Percentiles rank a stretch among this genome's conserved stretches.
Evolutionary conservation across 2,797 vertebrate genomes (phyloP).

Genomic region (Xenentodon cancila): DNA sequence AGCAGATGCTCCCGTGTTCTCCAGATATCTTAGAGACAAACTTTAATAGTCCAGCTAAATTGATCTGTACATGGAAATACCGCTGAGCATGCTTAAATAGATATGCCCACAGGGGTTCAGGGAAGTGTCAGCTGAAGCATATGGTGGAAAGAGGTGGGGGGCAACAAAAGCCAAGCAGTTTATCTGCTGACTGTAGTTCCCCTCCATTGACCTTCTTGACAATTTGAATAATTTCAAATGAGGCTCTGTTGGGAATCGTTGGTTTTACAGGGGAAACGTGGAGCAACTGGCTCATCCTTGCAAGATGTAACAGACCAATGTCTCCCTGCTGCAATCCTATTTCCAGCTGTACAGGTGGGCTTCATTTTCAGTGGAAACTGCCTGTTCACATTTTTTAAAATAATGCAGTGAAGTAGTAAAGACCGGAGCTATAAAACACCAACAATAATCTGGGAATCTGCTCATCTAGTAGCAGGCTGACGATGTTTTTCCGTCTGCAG

Average conservation of each 20-base stretch:
- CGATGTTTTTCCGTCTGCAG: no score
- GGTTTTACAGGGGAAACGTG: constrained; percentile 48
- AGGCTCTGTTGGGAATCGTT: constrained; percentile 42
- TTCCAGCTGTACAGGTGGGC: constrained; percentile 32
- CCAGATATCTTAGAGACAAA: constrained; percentile 55
- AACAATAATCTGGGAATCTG: no score
- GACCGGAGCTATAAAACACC: no score
- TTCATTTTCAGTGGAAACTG: constrained; percentile 16
- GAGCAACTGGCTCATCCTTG: constrained; percentile 16
- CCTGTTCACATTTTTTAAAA: no score
- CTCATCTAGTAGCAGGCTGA: no score
- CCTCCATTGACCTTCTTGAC: constrained; percentile 57
- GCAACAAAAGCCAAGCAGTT: constrained; percentile 26
- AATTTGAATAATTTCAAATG: constrained; percentile 66
- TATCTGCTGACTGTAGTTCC: constrained; percentile 65
- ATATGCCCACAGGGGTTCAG: constrained; percentile 57
- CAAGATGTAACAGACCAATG: constrained; percentile 6
- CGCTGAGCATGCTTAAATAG: constrained; percentile 58
- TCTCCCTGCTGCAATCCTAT: constrained; percentile 13
- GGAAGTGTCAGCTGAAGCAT: constrained; percentile 54
- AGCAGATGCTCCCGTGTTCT: constrained; percentile 61
- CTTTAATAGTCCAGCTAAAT: constrained; percentile 49
- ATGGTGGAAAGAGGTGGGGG: constrained; percentile 13
- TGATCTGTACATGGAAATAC: constrained; percentile 62
- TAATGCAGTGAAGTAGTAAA: constrained; percentile 2